phyloP scores from a whole-genome alignment of 2,888 invertebrate species.

The Euplagia quadripunctaria region DNA sequence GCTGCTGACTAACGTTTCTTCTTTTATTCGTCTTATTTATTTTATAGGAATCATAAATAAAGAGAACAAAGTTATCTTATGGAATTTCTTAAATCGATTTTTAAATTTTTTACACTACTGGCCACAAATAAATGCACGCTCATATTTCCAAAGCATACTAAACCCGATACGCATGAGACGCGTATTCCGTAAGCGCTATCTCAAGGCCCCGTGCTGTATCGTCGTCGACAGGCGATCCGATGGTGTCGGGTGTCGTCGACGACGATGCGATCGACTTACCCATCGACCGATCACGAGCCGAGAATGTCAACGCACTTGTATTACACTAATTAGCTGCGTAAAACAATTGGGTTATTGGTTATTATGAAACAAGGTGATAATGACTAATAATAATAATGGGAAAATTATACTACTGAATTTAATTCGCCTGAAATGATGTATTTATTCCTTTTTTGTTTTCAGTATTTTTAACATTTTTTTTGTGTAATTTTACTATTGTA shows the following conservation, averaged over 20 bases:
- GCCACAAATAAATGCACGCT: constrained; percentile 48
- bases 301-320: constrained; percentile 72
- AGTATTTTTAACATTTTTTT: no score
- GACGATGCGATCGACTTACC: constrained; percentile 78
- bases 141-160: constrained; percentile 70
- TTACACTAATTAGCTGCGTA: constrained; percentile 61
- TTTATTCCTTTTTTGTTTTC: no score
- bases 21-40: no score
- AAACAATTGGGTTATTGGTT: constrained; percentile 49
- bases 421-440: no score
- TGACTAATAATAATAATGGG: no score
- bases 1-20: no score
- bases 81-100: neutral
- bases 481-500: no score
- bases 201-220: constrained; percentile 82
- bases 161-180: constrained; percentile 80
- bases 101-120: constrained; percentile 24
- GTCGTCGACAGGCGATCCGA: constrained; percentile 74
- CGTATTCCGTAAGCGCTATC: constrained; percentile 77
- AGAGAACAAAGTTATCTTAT: neutral
- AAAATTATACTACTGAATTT: no score
- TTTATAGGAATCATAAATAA: no score
- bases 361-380: constrained; percentile 30
- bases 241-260: constrained; percentile 71
- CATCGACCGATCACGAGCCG: constrained; percentile 73